These are phyloP conservation scores for Campopleginae sp. DNA, from an alignment of 2,888 invertebrate genomes.

Conservation along the genomic window DNA sequence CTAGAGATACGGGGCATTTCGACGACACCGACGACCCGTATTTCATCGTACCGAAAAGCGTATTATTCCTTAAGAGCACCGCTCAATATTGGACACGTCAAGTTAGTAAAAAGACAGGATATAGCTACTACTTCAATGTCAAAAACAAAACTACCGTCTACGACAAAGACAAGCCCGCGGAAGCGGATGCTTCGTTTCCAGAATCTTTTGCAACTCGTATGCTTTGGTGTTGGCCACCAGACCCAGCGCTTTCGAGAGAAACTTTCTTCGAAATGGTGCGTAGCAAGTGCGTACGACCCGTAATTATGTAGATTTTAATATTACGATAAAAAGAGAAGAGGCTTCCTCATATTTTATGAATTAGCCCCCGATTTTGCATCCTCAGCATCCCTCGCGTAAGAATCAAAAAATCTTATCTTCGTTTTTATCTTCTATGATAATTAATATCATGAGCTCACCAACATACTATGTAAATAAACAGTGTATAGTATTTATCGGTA, in stretches of 20 bases:
- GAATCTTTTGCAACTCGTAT: constrained; percentile 74
- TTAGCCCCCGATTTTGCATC: background rate
- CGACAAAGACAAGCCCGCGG: constrained; percentile 70
- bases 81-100: constrained; percentile 74
- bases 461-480: constrained; percentile 49
- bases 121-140: constrained; percentile 74
- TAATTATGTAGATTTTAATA: background rate
- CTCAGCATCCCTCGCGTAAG: background rate
- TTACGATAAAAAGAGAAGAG: background rate
- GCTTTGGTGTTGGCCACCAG: constrained; percentile 76
- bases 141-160: constrained; percentile 57
- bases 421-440: background rate
- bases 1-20: constrained; percentile 32
- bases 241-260: constrained; percentile 68
- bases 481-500: constrained; percentile 38
- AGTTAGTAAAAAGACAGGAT: constrained; percentile 68
- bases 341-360: background rate
- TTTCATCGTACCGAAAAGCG: constrained; percentile 73
- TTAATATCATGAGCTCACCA: background rate
- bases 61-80: constrained; percentile 76
- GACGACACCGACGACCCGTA: constrained; percentile 70
- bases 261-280: constrained; percentile 62
- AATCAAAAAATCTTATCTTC: background rate
- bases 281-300: constrained; percentile 41
- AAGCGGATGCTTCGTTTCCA: constrained; percentile 72